Conservation (phyloP, 2,113 vertebrate genomes). For the Burhinus bistriatus region DNA sequence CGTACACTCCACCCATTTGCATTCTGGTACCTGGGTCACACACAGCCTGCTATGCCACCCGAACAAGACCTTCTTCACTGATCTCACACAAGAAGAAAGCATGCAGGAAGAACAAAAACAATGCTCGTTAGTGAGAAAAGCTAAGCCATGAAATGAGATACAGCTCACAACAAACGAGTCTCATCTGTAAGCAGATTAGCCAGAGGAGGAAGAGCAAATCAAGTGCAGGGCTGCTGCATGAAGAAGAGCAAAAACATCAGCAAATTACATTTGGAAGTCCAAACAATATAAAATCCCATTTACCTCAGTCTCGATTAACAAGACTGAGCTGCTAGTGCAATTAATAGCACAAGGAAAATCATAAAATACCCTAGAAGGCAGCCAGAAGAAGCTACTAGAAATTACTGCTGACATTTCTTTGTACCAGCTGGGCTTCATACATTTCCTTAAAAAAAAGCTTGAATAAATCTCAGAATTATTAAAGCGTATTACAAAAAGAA, state of each 20-base stretch:
- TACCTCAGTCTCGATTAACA: neutral
- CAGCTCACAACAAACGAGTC: neutral
- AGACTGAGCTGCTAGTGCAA: neutral
- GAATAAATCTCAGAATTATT: neutral
- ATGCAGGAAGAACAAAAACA: neutral
- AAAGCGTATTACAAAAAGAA: neutral
- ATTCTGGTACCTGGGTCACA: neutral
- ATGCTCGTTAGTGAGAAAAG: neutral
- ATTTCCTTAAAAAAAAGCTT: neutral
- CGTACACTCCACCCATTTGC: neutral
- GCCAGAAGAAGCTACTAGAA: neutral
- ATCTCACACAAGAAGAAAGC: neutral
- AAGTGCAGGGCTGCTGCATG: neutral
- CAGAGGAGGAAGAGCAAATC: neutral
- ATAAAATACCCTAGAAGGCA: neutral
- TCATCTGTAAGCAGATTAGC: neutral
- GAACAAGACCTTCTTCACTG: rapidly evolving
- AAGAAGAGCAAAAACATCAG: neutral
- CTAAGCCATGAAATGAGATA: neutral
- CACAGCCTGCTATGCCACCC: neutral
- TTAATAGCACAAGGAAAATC: neutral
- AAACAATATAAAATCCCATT: neutral
- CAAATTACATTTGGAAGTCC: neutral
- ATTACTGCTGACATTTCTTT: neutral
- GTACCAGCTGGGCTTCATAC: neutral